Evolutionary conservation across 2,113 vertebrate species (phyloP), one percentile per base, ranked within the genome.

Genomic region (Echinops telfairi): DNA sequence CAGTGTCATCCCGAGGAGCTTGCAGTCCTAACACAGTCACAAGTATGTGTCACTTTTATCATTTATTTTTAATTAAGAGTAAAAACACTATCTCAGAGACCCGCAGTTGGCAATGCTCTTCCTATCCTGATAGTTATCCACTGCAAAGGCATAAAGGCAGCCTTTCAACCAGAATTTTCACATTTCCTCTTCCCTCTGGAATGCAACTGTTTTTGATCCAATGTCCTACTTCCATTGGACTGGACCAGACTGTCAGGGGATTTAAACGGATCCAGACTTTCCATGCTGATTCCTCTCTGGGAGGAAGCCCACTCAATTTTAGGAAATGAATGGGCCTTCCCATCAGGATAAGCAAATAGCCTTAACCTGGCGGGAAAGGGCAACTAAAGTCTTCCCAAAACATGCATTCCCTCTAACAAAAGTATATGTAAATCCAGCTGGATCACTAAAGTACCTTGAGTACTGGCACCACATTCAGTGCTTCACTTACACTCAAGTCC

Each of bases 301-400:
- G 85, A 94, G 85, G 86, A 97, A 94, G n/a, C 57, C 47, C 15
- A 8, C 66, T 95, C 40, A 62, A 71, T 88, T 96, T 89, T 62
- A 95, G 97, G 93, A 97, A 96, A 96, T 95, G 89, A 95, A 95
- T 77, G 81, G 23, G 43, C 76, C 92, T 97, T 96, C 94, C 94
- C 91, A 95, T 90, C 90, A 95, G 47, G 92, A 93, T 94, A 92
- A 95, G 83, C 76, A 89, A 94, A 84, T 93, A 91, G 90, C 68
- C 78, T 70, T 79, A 79, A 40, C 31, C 11, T 90, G 60, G 80
- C 73, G 36, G 78, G 86, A 25, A 93, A 93, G 84, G n/a, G 86
- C 68, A 92, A 80, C 57, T 25, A 14, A 53, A 81, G 86, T 47
- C 8, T 94, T 95, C 85, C 88, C 85, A 82, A 95, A 79, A 19